A percentile compares a stretch with the other conserved stretches of the same genome.
Evolutionary conservation across 1,140 invertebrate genomes (phyloP).

Genomic region (Platorchestia sp.): DNA sequence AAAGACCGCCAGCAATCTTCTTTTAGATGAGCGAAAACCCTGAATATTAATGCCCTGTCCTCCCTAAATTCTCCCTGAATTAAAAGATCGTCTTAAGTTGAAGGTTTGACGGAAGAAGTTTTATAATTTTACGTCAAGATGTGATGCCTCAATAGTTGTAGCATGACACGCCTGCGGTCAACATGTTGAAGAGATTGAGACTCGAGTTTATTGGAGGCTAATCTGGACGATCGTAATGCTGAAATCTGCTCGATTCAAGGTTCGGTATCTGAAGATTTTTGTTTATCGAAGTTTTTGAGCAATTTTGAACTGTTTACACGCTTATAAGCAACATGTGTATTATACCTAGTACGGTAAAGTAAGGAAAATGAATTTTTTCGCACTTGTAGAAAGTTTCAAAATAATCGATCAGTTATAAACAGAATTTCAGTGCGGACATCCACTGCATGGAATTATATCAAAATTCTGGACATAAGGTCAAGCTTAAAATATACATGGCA

Average conservation of each 20-base stretch:
- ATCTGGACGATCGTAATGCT: neutral
- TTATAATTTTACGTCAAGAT: neutral
- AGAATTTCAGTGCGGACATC: too few relatives aligned
- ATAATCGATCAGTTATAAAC: too few relatives aligned
- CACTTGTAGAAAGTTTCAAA: too few relatives aligned
- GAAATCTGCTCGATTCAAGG: neutral
- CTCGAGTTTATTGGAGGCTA: neutral
- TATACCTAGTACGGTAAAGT: too few relatives aligned
- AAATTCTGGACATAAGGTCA: neutral
- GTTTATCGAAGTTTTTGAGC: neutral
- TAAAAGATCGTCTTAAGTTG: neutral
- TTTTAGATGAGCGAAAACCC: neutral
- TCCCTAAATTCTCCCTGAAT: neutral
- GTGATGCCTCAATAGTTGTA: neutral
- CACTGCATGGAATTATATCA: neutral
- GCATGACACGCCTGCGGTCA: neutral
- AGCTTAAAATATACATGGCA: neutral
- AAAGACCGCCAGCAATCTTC: neutral
- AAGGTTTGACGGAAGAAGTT: neutral
- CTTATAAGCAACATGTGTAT: too few relatives aligned
- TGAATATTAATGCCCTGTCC: neutral
- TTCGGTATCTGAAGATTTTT: neutral
- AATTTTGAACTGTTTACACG: too few relatives aligned
- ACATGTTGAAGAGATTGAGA: neutral
- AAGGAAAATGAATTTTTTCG: too few relatives aligned